A percentile compares a stretch with the other conserved stretches of the same genome.
Evolutionary conservation across 2,113 vertebrate species (phyloP).

Genomic region (Recurvirostra avosetta): DNA sequence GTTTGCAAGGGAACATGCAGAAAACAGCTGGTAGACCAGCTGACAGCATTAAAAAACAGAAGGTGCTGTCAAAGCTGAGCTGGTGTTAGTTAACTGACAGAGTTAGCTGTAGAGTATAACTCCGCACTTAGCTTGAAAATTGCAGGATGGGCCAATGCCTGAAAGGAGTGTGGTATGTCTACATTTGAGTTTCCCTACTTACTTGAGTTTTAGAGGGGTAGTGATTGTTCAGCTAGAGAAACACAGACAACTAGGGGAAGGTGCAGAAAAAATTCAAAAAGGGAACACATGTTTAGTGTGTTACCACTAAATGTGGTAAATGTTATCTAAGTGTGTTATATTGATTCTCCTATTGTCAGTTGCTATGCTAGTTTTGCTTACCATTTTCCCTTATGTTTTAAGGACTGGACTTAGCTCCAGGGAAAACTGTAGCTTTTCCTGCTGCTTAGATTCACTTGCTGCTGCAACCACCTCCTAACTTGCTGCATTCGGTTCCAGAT

Average conservation of each 20-base stretch:
- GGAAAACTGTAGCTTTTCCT: neutral
- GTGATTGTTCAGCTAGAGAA: neutral
- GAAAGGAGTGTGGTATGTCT: neutral
- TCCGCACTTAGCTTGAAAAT: neutral
- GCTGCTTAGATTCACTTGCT: neutral
- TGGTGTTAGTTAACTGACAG: neutral
- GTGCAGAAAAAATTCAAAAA: neutral
- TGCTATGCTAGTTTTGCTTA: neutral
- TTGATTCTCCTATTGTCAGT: neutral
- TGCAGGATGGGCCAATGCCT: neutral
- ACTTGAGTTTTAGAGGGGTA: neutral
- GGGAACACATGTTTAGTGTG: neutral
- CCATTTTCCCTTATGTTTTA: neutral
- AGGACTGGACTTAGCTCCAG: neutral
- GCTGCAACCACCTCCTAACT: neutral
- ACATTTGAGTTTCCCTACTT: neutral
- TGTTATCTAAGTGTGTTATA: neutral
- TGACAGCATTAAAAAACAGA: neutral
- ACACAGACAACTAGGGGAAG: neutral
- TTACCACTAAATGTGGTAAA: neutral
- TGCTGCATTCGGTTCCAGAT: neutral
- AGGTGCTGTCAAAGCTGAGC: neutral
- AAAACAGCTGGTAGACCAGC: slow-evolving; percentile 1
- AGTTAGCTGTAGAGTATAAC: neutral
- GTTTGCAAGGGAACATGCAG: neutral